Base-by-base conservation (phyloP, 2,797 vertebrate species). In the Enteromius argenteus region DNA sequence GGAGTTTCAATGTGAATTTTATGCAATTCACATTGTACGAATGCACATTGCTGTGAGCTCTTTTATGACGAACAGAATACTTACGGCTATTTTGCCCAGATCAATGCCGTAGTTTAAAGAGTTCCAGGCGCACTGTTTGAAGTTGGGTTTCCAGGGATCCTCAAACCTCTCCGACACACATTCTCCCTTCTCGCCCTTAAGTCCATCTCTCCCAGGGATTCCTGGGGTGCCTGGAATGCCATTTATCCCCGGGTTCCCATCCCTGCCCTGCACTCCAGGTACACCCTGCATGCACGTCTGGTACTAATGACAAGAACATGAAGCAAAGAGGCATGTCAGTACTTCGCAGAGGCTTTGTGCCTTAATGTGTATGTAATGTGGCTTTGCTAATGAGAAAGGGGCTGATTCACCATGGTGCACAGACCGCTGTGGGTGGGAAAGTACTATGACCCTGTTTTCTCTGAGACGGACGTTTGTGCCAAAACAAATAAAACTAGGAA, bases 111-210 rank as follows among this genome's bases (percentile, higher is more conserved):
- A 97, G 73, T 97, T 97, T 0, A 97, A 90, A 0, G 96, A 94
- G 0, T 89, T 97, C 96, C 96, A 97, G 0, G 96, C 96, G 0
- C 96, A 97, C 88, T 97, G 96, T 90, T 97, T 97, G 90, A 95
- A 96, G 93, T 97, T 97, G 19, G 96, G 95, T 0, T 93, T 96
- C 96, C 96, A 97, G 51, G 96, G 91, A 68, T 97, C 96, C 84
- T 96, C 96, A 10, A 96, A 90, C 85, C 89, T 95, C 89, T 97
- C 96, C 0, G 90, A 91, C 91, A 96, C 85, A 86, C 96, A 97
- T 83, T 97, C 96, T 3, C 96, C 96, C 86, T 96, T 97, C 89
- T 96, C 96, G 11, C 96, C 96, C 87, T 95, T 97, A 84, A 92
- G 62, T 32, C 96, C 96, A 0, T 97, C 96, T 27, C 96, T 93